A percentile compares a stretch with the other conserved stretches of the same genome.
These are phyloP conservation scores for Laticauda laticaudata DNA, from an alignment of 2,113 vertebrate species.

Conservation along the genomic window DNA sequence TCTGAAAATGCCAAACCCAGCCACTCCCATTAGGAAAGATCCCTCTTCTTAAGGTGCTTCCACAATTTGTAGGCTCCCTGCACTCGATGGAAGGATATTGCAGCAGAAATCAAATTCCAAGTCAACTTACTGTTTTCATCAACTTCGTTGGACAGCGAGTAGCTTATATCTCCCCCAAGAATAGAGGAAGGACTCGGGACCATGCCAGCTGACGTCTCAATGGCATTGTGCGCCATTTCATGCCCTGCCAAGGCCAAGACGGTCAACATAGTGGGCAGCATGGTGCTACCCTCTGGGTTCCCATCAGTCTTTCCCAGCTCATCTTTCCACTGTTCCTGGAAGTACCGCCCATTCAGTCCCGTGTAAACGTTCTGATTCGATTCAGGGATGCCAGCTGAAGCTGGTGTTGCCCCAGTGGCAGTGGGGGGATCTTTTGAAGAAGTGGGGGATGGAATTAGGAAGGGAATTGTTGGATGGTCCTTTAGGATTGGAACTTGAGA, in stretches of 20 bases:
- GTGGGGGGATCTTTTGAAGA: too few relatives aligned
- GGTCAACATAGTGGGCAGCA: fast-evolving
- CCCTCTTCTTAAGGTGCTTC: neutral
- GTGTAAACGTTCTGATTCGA: constrained; percentile 34
- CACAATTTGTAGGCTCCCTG: neutral
- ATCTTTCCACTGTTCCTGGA: constrained; percentile 55
- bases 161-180: neutral
- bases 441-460: fast-evolving
- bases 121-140: constrained; percentile 50
- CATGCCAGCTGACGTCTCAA: neutral
- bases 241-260: neutral
- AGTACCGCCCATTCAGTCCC: constrained; percentile 68
- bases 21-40: neutral
- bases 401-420: neutral
- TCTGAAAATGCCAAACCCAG: neutral
- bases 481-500: fast-evolving
- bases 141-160: constrained; percentile 45
- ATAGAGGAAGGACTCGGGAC: fast-evolving
- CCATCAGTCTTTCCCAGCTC: neutral
- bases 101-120: neutral
- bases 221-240: constrained; percentile 4
- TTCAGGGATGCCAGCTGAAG: fast-evolving
- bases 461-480: fast-evolving
- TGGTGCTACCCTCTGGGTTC: fast-evolving
- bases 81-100: neutral